Evolutionary conservation across 1,140 invertebrate genomes (phyloP).

Genomic region (Pseudachorutes palmiensis): DNA sequence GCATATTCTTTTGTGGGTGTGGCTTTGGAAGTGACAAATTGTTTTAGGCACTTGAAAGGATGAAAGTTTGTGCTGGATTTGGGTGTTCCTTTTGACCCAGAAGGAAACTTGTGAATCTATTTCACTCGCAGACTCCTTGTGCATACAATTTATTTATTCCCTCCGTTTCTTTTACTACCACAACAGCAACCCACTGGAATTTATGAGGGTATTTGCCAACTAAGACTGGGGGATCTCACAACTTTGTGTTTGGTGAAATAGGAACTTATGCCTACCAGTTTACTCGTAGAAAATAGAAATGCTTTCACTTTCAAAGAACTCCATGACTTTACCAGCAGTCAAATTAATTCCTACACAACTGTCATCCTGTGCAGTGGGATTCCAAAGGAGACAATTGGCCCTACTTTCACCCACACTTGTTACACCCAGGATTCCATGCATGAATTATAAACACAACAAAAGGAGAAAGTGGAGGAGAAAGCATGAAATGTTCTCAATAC

Average conservation of each 20-base stretch:
- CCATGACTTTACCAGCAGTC: conserved; percentile 12
- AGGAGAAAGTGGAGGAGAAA: background rate
- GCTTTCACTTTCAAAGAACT: background rate
- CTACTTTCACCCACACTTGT: conserved; percentile 4
- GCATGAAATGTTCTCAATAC: background rate
- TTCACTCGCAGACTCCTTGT: conserved; percentile 19
- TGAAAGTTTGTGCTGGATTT: background rate
- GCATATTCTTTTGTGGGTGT: background rate
- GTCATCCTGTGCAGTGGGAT: background rate
- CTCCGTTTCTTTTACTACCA: background rate
- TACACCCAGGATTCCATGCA: background rate
- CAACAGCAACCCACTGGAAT: conserved; percentile 1
- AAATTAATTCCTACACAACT: conserved; percentile 18
- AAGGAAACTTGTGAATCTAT: conserved; percentile 7
- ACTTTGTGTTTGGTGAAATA: too few relatives aligned
- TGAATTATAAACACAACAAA: background rate
- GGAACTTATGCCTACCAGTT: too few relatives aligned
- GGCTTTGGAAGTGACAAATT: conserved; percentile 10
- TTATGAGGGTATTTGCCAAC: conserved; percentile 27
- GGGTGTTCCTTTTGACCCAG: background rate
- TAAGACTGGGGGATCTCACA: too few relatives aligned
- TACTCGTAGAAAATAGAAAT: too few relatives aligned
- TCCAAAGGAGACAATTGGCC: conserved; percentile 11
- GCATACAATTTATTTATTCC: conserved; percentile 34
- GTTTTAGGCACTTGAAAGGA: background rate